phyloP scores from a whole-genome alignment of 2,888 invertebrate species.

The Saturnia pavonia region DNA sequence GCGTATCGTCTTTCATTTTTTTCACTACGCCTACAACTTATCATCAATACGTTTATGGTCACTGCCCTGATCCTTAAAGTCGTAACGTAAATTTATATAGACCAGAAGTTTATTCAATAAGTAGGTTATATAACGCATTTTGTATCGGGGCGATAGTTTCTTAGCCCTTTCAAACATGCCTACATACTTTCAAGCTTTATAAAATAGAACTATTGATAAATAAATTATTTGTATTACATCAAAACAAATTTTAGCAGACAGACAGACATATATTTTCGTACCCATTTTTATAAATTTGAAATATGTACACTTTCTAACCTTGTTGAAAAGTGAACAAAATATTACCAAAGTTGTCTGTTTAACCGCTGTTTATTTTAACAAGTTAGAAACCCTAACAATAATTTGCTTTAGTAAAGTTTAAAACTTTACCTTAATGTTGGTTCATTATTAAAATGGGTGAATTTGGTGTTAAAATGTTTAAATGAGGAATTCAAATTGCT shows the following conservation, averaged over 20 bases:
- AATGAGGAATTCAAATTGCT: background rate
- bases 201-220: no score
- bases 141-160: no score
- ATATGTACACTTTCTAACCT: background rate
- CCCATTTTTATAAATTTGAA: background rate
- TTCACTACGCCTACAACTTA: no score
- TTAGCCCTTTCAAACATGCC: no score
- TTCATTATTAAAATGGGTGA: conserved; percentile 4
- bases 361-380: conserved; percentile 18
- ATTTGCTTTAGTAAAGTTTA: conserved; percentile 14
- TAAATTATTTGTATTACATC: no score
- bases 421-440: conserved; percentile 17
- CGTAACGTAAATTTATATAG: no score
- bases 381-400: conserved; percentile 18
- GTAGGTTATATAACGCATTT: no score
- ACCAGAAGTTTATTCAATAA: no score
- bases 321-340: conserved; percentile 10
- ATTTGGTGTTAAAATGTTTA: conserved; percentile 9
- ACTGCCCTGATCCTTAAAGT: no score
- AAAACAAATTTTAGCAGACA: background rate
- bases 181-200: no score
- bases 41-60: no score
- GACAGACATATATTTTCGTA: background rate
- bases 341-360: conserved; percentile 19
- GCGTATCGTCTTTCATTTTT: no score